Evolutionary conservation across 1,140 invertebrate species (phyloP), one percentile per base, ranked within the genome.

Genomic region (Atta colombica): DNA sequence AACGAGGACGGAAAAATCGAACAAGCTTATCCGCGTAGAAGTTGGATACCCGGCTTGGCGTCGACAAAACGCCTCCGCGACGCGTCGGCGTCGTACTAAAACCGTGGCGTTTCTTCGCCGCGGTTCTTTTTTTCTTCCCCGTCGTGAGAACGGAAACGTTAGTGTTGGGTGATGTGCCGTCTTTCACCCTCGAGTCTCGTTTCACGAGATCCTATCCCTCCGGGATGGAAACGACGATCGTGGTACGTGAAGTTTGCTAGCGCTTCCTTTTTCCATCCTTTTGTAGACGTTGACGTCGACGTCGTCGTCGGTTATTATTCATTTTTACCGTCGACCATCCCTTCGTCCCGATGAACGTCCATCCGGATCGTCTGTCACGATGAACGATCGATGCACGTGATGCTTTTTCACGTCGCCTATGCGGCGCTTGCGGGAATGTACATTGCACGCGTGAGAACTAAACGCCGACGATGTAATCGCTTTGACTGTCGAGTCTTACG

Each of bases 361-460:
- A 51, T 16, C 77, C 77, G 68, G 61, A 74, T 66, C 66, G 85
- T 74, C 69, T 63, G 80, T 84, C 63, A 86, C 55, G 35, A 21
- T 51, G 14, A 35, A 31, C 86, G 28, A 89, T 89, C 88, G 88
- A 88, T 89, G 35, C 72, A 74, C 39, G 68, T 51, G 61, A 49
- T 69, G 80, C 53, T 74, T 88, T 84, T 55, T 65, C 71, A 69
- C 35, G 12, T 82, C 35, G 39, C 5, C 16, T 31, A 49, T 61
- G 21, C 16, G 18, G 21, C 16, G 18, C 8, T 31, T 28, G 16
- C 28, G 7, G 35, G 6, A 55, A 2, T 58, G 21, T 10, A 82
- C 3, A 45, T 16, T 14, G 71, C 60, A 75, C 55, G 80, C 72
- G 53, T 61, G 35, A 39, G 39, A 84, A 61, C 69, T 51, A 61